Percentiles rank a stretch among this genome's conserved stretches.
These are phyloP conservation scores for Drosophila pallidifrons DNA, from an alignment of 1,140 invertebrate genomes.

Conservation along the genomic window DNA sequence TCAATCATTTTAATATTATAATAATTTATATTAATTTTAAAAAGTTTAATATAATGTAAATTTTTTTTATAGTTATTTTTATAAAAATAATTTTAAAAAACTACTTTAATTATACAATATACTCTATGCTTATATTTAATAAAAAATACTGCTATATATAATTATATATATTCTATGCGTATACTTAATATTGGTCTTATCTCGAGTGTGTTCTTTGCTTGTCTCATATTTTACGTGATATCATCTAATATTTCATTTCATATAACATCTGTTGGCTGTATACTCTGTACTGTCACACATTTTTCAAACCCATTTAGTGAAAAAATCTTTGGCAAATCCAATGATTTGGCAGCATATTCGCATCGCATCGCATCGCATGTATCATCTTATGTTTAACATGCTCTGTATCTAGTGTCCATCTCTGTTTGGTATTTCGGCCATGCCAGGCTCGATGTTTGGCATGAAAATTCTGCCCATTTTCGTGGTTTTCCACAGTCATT, in stretches of 20 bases:
- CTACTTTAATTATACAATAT: too few species aligned
- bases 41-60: too few species aligned
- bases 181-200: not conserved
- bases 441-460: not conserved
- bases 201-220: not conserved
- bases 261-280: not conserved
- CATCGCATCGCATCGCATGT: constrained; percentile 8
- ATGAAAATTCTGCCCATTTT: constrained; percentile 39
- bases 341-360: constrained; percentile 38
- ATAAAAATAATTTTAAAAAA: too few species aligned
- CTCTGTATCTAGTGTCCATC: constrained; percentile 39
- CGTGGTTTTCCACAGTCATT: constrained; percentile 52
- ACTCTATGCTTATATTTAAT: too few species aligned
- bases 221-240: constrained; percentile 7
- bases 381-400: constrained; percentile 61
- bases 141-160: too few species aligned
- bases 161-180: too few species aligned
- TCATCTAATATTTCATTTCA: constrained; percentile 5
- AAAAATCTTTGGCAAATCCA: not conserved
- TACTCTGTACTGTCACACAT: not conserved
- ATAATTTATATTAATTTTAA: too few species aligned
- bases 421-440: not conserved
- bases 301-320: constrained; percentile 9
- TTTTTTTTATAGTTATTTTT: too few species aligned
- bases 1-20: too few species aligned